These are phyloP conservation scores for Achroia grisella DNA, from an alignment of 1,140 invertebrate species.

Conservation along the genomic window DNA sequence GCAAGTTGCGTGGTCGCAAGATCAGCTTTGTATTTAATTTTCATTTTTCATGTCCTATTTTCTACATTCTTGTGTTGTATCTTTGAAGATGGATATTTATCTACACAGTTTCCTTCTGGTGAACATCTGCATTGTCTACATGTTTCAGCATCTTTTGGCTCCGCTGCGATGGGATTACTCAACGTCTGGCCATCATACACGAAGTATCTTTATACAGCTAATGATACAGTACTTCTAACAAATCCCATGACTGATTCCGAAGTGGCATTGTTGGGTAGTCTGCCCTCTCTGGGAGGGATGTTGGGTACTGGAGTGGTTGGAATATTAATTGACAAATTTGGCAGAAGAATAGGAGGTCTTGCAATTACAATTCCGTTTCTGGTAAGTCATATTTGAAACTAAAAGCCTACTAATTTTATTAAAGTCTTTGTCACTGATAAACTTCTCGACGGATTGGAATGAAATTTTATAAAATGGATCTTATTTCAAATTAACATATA, in stretches of 20 bases:
- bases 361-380: constrained; percentile 65
- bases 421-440: too few species aligned
- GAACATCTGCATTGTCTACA: constrained; percentile 1
- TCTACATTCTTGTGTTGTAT: too few species aligned
- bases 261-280: constrained; percentile 47
- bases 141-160: constrained; percentile 31
- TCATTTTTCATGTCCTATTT: too few species aligned
- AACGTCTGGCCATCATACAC: constrained; percentile 49
- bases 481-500: too few species aligned
- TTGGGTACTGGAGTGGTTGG: constrained; percentile 58
- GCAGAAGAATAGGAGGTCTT: constrained; percentile 74
- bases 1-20: too few species aligned
- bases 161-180: constrained; percentile 22
- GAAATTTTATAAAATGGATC: too few species aligned
- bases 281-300: constrained; percentile 68
- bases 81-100: too few species aligned
- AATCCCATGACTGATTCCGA: constrained; percentile 26
- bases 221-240: constrained; percentile 24
- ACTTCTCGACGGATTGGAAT: too few species aligned
- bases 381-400: constrained; percentile 45
- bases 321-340: constrained; percentile 73
- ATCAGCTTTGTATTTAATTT: too few species aligned
- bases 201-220: constrained; percentile 13
- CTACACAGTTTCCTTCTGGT: neutral
- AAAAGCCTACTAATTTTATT: too few species aligned